phyloP scores from a whole-genome alignment of 1,140 invertebrate species.

The Cheumatopsyche charites region DNA sequence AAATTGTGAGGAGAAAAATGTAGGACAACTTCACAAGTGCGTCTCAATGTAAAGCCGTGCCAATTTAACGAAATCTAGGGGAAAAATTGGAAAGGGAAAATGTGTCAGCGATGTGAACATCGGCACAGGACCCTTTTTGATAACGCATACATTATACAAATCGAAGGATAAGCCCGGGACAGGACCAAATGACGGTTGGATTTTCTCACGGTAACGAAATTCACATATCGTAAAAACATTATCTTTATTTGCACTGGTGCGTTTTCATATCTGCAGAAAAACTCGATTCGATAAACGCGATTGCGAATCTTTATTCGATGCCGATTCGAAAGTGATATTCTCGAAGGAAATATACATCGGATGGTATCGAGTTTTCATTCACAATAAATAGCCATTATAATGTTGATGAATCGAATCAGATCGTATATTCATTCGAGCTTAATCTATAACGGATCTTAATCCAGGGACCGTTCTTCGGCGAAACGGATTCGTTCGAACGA shows the following conservation, averaged over 20 bases:
- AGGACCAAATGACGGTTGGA: conserved; percentile 9
- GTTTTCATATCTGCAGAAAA: too few species aligned
- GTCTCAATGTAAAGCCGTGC: conserved; percentile 2
- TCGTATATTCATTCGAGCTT: too few species aligned
- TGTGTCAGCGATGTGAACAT: neutral
- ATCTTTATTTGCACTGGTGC: neutral
- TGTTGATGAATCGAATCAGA: too few species aligned
- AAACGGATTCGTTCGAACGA: neutral
- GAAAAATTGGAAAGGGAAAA: neutral
- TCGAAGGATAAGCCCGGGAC: conserved; percentile 15
- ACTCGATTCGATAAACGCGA: too few species aligned
- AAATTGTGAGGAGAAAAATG: neutral
- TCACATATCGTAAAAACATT: conserved; percentile 28
- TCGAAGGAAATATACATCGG: too few species aligned
- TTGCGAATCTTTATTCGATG: too few species aligned
- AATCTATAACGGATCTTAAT: too few species aligned
- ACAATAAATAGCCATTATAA: too few species aligned
- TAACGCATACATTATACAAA: conserved; percentile 27
- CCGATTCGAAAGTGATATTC: too few species aligned
- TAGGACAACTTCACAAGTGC: conserved; percentile 5
- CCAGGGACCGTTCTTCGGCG: too few species aligned
- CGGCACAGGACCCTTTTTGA: conserved; percentile 3
- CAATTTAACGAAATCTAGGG: neutral
- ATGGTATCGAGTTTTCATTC: too few species aligned
- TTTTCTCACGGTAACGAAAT: conserved; percentile 22